Conservation (phyloP, 2,888 invertebrate genomes). For the Cactoblastis cactorum region DNA sequence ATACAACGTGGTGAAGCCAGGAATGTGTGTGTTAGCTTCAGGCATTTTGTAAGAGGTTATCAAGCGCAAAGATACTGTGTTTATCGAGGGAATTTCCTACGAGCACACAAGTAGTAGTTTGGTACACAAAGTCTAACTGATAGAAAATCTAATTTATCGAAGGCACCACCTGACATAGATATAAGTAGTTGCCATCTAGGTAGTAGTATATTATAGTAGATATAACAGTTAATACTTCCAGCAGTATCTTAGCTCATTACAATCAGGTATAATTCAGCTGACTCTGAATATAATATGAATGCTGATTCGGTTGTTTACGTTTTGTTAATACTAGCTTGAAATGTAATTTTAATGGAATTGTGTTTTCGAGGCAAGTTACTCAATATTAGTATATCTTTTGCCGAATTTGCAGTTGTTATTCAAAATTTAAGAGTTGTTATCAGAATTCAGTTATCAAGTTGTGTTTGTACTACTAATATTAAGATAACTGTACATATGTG, state of each 20-base stretch:
- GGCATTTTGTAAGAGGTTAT: too few relatives aligned
- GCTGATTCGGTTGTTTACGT: constrained; percentile 4
- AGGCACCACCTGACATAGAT: too few relatives aligned
- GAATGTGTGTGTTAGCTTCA: constrained; percentile 4
- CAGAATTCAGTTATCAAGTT: background rate
- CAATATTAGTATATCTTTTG: background rate
- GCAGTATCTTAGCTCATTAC: background rate
- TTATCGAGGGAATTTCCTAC: too few relatives aligned
- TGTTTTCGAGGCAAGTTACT: background rate
- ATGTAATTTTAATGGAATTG: constrained; percentile 7
- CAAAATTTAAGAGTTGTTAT: background rate
- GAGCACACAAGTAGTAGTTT: too few relatives aligned
- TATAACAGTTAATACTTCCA: background rate
- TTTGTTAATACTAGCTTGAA: constrained; percentile 3
- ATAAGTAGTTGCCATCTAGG: too few relatives aligned
- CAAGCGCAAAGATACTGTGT: too few relatives aligned
- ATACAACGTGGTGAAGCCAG: background rate
- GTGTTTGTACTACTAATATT: background rate
- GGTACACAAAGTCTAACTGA: too few relatives aligned
- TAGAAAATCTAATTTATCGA: too few relatives aligned
- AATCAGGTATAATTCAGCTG: constrained; percentile 1
- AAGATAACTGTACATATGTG: too few relatives aligned
- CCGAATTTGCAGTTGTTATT: background rate
- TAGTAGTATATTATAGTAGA: too few relatives aligned
- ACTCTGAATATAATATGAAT: constrained; percentile 7